Evolutionary conservation across 2,888 invertebrate genomes (phyloP), one percentile per base, ranked within the genome.

Genomic region (Elegia similella): DNA sequence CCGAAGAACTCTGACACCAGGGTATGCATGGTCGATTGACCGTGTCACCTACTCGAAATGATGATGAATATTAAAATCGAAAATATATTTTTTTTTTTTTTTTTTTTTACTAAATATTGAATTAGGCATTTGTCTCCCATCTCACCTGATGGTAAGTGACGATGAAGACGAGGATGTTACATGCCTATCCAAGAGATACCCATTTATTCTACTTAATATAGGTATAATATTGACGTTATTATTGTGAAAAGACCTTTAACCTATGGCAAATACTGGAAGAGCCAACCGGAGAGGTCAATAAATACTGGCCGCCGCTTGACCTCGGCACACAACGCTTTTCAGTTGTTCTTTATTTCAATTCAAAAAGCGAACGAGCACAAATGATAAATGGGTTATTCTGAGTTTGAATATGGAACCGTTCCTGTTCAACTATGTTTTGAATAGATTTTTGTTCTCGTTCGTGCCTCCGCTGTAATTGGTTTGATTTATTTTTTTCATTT

Each of bases 301-400:
- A 66, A 68, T 59, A 65, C 62, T 81, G 84, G 84, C 59, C 74
- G 46, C 60, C 59, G 64, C 66, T 55, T 82, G 82, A 83, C 84
- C 84, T 82, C 83, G 81, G 73, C 68, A 71, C 72, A 72, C 73
- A 60, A 61, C 62, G 58, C 62, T 73, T 81, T 74, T 81, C 80
- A 75, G 78, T 77, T 82, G 82, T 83, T 83, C 86, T 84, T 86
- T 86, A 85, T 85, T 64, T 81, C 78, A 78, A 83, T 79, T 82
- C 76, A 76, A 79, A 84, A 82, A 80, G 76, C 77, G 78, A 76
- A 79, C 69, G 62, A 30, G 55, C 61, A 59, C 61, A 54, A 59
- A 55, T 68, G 68, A 71, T 70, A 64, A 69, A 69, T 65, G 64
- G 61, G 62, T 50, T 48, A 43, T 58, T 57, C 48, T 63, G 52